Conservation (phyloP, 1,140 invertebrate species). For the Eufriesea mexicana region DNA sequence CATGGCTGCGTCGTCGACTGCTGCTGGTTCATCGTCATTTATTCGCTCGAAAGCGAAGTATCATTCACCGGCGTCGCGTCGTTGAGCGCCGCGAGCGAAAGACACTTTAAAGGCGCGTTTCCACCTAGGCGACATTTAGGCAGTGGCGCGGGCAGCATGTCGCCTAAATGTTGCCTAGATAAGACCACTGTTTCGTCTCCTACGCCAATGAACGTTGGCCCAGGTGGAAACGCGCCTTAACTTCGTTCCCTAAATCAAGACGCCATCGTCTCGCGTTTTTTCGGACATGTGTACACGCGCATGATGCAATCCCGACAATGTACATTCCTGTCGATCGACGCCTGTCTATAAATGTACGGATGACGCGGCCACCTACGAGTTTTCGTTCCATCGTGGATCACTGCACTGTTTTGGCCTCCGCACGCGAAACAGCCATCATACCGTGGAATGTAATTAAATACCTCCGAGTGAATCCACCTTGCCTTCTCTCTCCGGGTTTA, state of each 20-base stretch:
- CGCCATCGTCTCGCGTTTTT: background rate
- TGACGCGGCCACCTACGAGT: conserved; percentile 20
- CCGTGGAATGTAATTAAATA: background rate
- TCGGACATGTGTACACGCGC: background rate
- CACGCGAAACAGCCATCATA: conserved; percentile 6
- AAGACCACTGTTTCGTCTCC: no score
- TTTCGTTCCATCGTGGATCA: conserved; percentile 7
- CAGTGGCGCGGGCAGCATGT: no score
- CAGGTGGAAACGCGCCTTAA: no score
- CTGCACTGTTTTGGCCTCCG: conserved; percentile 19
- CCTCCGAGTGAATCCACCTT: background rate
- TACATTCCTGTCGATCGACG: conserved; percentile 12
- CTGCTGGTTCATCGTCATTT: conserved; percentile 23
- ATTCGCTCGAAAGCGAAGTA: conserved; percentile 7
- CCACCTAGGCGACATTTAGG: no score
- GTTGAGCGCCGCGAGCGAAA: background rate
- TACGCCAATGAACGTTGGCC: no score
- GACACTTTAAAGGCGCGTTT: background rate
- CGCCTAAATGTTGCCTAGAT: no score
- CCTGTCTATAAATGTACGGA: conserved; percentile 24
- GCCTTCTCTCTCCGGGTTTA: background rate
- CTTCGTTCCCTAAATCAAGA: background rate
- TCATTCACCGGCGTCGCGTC: conserved; percentile 13
- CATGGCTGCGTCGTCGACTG: background rate
- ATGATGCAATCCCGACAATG: conserved; percentile 6